Evolutionary conservation across 2,888 invertebrate genomes (phyloP), one percentile per base, ranked within the genome.

Genomic region (Cryptocephalus moraei): DNA sequence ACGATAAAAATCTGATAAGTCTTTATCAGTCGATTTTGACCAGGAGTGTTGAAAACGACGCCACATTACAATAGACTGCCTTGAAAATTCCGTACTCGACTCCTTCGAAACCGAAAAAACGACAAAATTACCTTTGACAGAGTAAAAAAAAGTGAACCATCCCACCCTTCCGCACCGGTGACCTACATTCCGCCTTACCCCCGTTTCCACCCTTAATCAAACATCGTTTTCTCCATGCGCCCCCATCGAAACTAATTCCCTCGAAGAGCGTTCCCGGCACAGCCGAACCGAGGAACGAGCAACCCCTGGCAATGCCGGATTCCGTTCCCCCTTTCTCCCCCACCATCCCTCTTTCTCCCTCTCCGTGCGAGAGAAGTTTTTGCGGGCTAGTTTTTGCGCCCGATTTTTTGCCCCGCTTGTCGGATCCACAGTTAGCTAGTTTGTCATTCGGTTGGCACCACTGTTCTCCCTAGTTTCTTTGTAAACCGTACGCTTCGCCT

Each of bases 371-470:
- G 22, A 22, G 49, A 50, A 58, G 55, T 58, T 60, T 60, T 60
- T 60, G 56, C 43, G 49, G 55, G 56, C 48, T 53, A 61, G 62
- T 68, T 68, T 67, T 67, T 66, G 63, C 59, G 55, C 52, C 53
- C 51, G 53, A 63, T 61, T 66, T 67, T 67, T 67, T 65, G 63
- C 58, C 55, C 54, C 61, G 63, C 64, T 65, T 69, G 70, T 70
- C 70, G 69, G 70, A 70, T 69, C 70, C 70, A 70, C 70, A 70
- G 70, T 70, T 70, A 69, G 70, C 70, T 69, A 70, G 70, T 70
- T 70, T 70, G 70, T 70, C 70, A 70, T 69, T 69, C 66, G 65
- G 63, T 59, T 66, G 66, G 66, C 67, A 66, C 65, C 66, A 60
- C 60, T 59, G 61, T 58, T 62, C 62, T 62, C 61, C 57, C 60